These are phyloP conservation scores for Dasyornis broadbenti DNA, from an alignment of 2,113 vertebrate genomes.

Conservation along the genomic window DNA sequence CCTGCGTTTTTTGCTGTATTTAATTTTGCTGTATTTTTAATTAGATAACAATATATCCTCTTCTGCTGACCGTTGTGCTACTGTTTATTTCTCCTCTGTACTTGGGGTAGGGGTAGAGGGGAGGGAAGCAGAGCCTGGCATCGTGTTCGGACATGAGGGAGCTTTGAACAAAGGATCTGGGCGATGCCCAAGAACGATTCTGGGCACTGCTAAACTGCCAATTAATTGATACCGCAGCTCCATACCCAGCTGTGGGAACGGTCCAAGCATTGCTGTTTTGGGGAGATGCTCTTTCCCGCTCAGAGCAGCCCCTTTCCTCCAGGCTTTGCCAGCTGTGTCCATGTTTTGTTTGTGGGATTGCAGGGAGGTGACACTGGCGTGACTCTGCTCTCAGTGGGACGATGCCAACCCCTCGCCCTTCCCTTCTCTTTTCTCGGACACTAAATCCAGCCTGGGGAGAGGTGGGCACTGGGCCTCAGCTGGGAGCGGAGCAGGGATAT, in stretches of 20 bases:
- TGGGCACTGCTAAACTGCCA: background rate
- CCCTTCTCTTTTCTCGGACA: background rate
- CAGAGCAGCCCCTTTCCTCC: background rate
- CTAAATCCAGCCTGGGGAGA: background rate
- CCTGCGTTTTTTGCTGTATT: slow-evolving; percentile 47
- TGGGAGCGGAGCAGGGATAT: background rate
- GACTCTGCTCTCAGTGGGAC: background rate
- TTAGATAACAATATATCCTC: slow-evolving; percentile 53
- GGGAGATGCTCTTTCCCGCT: background rate
- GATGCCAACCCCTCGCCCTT: background rate
- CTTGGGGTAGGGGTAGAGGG: background rate
- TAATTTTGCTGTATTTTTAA: slow-evolving; percentile 62
- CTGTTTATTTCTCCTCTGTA: slow-evolving; percentile 24
- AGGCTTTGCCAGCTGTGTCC: background rate
- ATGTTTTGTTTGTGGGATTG: background rate
- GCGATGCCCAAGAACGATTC: background rate
- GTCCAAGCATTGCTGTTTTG: background rate
- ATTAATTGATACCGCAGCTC: background rate
- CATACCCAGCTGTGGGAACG: accelerated
- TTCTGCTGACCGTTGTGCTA: slow-evolving; percentile 38
- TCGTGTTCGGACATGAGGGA: background rate
- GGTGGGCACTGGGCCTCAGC: background rate
- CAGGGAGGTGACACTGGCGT: background rate
- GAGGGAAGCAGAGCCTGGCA: background rate
- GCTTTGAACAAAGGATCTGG: background rate